Conservation (phyloP, 2,113 vertebrate species). For the Centropristis striata region DNA sequence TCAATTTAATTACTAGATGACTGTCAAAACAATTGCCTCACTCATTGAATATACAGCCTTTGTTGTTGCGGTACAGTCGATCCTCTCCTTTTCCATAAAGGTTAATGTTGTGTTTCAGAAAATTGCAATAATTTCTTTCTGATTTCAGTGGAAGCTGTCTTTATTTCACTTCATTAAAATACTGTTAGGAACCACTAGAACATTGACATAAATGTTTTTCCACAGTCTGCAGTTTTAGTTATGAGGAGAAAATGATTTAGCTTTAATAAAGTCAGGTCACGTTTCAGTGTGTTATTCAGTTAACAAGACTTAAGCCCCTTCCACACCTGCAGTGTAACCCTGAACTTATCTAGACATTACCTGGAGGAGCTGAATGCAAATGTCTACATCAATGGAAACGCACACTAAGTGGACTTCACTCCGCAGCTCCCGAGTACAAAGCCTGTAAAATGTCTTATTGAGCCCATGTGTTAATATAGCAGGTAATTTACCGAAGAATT, state of each 20-base stretch:
- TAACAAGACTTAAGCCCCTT: too few relatives aligned
- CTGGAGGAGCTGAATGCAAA: too few relatives aligned
- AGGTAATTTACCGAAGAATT: too few relatives aligned
- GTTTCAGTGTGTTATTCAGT: too few relatives aligned
- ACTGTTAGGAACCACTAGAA: not conserved
- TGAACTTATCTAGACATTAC: too few relatives aligned
- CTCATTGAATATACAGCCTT: not conserved
- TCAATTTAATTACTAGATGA: conserved; percentile 31
- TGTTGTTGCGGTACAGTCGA: not conserved
- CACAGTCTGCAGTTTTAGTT: not conserved
- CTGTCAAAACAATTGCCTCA: conserved; percentile 22
- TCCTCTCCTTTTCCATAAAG: not conserved
- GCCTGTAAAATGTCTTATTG: too few relatives aligned
- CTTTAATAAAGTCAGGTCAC: not conserved
- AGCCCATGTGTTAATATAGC: too few relatives aligned
- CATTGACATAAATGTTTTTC: not conserved
- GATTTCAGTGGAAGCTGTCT: not conserved
- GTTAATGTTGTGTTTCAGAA: not conserved
- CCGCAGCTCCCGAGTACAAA: too few relatives aligned
- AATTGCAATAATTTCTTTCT: not conserved
- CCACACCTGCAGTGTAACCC: too few relatives aligned
- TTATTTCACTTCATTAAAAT: not conserved
- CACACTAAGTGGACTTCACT: too few relatives aligned
- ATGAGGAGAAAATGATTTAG: not conserved
- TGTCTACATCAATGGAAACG: too few relatives aligned